phyloP scores from a whole-genome alignment of 1,140 invertebrate genomes.

The Oryctes rhinoceros region DNA sequence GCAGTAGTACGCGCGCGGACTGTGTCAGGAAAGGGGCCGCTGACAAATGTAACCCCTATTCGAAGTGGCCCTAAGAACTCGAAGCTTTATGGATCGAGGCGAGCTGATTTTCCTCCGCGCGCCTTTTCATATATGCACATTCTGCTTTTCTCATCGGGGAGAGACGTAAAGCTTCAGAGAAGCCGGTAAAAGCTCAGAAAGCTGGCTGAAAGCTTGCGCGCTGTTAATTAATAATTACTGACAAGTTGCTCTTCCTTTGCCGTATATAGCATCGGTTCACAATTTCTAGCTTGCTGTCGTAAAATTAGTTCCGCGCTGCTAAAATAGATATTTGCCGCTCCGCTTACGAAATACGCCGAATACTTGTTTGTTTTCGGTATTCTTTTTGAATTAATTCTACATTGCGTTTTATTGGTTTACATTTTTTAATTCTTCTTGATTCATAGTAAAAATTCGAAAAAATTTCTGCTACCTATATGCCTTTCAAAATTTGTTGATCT shows the following conservation, averaged over 20 bases:
- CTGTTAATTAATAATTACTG: constrained; percentile 66
- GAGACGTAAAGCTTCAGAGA: constrained; percentile 58
- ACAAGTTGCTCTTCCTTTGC: constrained; percentile 63
- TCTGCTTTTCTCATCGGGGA: constrained; percentile 48
- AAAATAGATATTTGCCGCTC: neutral
- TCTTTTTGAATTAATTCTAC: too few relatives aligned
- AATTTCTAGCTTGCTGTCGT: constrained; percentile 44
- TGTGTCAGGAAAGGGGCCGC: constrained; percentile 23
- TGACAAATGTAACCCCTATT: constrained; percentile 50
- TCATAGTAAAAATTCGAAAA: too few relatives aligned
- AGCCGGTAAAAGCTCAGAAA: constrained; percentile 65
- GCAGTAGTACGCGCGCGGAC: constrained; percentile 36
- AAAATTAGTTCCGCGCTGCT: neutral
- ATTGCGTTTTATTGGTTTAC: too few relatives aligned
- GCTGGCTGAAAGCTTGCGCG: constrained; percentile 62
- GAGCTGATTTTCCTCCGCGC: constrained; percentile 34
- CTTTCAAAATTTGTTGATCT: too few relatives aligned
- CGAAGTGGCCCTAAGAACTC: constrained; percentile 20
- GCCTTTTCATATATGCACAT: constrained; percentile 44
- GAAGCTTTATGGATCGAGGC: constrained; percentile 31
- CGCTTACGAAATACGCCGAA: neutral
- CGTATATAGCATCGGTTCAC: constrained; percentile 54
- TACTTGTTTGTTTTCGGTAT: too few relatives aligned
- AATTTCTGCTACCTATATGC: too few relatives aligned
- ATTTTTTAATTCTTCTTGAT: too few relatives aligned